Conservation (phyloP, 2,113 vertebrate genomes). For the Odobenus rosmarus region DNA sequence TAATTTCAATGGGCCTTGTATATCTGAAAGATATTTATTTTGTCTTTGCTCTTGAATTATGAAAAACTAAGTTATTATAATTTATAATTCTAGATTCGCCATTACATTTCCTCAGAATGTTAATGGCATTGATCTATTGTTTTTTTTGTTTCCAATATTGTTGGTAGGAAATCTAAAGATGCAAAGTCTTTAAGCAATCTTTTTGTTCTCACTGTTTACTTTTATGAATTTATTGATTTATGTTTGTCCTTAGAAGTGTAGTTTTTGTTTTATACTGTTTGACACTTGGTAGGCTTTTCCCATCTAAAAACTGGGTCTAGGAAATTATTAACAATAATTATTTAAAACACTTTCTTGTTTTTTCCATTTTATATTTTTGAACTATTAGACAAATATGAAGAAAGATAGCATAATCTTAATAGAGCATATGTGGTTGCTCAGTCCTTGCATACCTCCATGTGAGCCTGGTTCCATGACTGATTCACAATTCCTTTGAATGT, state of each 20-base stretch:
- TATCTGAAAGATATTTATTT: neutral
- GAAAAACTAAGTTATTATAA: neutral
- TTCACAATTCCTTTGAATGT: neutral
- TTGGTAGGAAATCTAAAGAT: neutral
- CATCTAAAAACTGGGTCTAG: neutral
- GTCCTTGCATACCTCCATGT: neutral
- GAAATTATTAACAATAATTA: neutral
- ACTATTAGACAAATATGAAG: neutral
- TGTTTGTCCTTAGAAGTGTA: neutral
- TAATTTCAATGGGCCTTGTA: neutral
- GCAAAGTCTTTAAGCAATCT: neutral
- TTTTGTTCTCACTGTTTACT: neutral
- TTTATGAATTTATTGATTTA: neutral
- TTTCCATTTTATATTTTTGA: neutral
- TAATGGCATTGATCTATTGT: neutral
- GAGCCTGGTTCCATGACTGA: neutral
- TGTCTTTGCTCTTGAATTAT: neutral
- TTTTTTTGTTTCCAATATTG: neutral
- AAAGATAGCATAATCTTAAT: neutral
- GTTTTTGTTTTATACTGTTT: constrained; percentile 20
- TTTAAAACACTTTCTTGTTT: neutral
- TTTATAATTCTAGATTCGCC: neutral
- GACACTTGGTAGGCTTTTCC: neutral
- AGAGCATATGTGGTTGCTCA: neutral
- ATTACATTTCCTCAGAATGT: neutral